Conservation (phyloP, 2,888 invertebrate genomes). For the Drosophila robusta region DNA sequence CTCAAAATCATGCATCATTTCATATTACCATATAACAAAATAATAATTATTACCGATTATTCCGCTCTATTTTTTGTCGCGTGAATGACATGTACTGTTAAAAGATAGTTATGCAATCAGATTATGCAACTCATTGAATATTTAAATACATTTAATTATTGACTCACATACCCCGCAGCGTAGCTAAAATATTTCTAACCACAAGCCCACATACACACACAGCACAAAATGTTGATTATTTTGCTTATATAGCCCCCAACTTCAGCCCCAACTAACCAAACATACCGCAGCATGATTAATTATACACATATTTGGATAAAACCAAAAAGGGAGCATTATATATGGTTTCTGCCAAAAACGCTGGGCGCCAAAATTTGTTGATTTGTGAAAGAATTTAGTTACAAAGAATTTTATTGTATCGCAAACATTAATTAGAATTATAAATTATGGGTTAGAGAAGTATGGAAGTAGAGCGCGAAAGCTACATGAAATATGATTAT, state of each 20-base stretch:
- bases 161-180: constrained; percentile 3
- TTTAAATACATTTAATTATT: constrained; percentile 29
- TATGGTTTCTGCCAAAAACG: constrained; percentile 5
- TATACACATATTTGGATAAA: constrained; percentile 14
- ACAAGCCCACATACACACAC: not conserved
- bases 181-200: not conserved
- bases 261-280: constrained; percentile 3
- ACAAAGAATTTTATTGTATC: constrained; percentile 11
- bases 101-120: not conserved
- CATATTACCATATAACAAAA: not conserved
- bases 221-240: constrained; percentile 28
- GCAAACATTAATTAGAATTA: constrained; percentile 19
- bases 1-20: not conserved
- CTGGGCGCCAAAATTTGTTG: constrained; percentile 15
- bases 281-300: constrained; percentile 26
- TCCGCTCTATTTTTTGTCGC: not conserved
- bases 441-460: not conserved
- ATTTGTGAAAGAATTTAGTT: constrained; percentile 18
- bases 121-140: constrained; percentile 20
- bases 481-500: too few relatives aligned
- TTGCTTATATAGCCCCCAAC: not conserved
- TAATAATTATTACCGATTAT: not conserved
- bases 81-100: not conserved
- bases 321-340: not conserved
- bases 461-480: not conserved